A percentile compares a stretch with the other conserved stretches of the same genome.
Conservation (phyloP, 2,888 invertebrate genomes). For the Rotaria sp. region DNA sequence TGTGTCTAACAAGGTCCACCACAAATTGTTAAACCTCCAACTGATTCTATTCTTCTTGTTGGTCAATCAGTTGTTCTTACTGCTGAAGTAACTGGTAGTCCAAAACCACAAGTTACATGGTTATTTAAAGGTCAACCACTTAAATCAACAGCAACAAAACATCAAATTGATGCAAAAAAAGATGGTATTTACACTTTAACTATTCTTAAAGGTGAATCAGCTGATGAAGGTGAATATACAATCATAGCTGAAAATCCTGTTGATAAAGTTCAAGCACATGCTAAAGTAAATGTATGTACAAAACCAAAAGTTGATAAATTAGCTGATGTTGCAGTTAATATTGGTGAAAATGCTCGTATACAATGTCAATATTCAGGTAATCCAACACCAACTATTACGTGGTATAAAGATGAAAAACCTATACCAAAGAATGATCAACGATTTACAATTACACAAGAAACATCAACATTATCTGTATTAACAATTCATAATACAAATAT, state of each 20-base stretch:
- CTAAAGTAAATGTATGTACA: slow-evolving; percentile 34
- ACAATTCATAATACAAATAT: slow-evolving; percentile 29
- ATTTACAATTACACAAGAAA: slow-evolving; percentile 33
- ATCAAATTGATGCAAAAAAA: slow-evolving; percentile 21
- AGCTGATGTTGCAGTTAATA: slow-evolving; percentile 10
- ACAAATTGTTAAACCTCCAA: neutral
- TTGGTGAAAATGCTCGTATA: slow-evolving; percentile 35
- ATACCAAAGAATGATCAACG: slow-evolving; percentile 28
- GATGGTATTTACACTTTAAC: slow-evolving; percentile 25
- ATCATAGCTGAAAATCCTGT: slow-evolving; percentile 29
- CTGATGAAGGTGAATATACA: slow-evolving; percentile 35
- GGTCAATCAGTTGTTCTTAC: slow-evolving; percentile 31
- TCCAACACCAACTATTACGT: slow-evolving; percentile 29
- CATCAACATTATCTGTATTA: neutral
- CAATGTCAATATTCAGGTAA: slow-evolving; percentile 26
- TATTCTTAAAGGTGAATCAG: slow-evolving; percentile 26
- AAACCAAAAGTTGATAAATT: slow-evolving; percentile 30
- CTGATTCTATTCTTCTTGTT: neutral
- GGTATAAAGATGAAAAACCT: slow-evolving; percentile 40
- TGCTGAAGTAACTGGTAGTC: slow-evolving; percentile 23
- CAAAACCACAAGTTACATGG: slow-evolving; percentile 34
- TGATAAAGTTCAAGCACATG: slow-evolving; percentile 31
- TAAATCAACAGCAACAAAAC: neutral
- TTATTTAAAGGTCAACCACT: slow-evolving; percentile 35
- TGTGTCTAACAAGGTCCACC: neutral